A percentile compares a stretch with the other conserved stretches of the same genome.
Evolutionary conservation across 2,113 vertebrate species (phyloP).

Genomic region (Brienomyrus longianalis): DNA sequence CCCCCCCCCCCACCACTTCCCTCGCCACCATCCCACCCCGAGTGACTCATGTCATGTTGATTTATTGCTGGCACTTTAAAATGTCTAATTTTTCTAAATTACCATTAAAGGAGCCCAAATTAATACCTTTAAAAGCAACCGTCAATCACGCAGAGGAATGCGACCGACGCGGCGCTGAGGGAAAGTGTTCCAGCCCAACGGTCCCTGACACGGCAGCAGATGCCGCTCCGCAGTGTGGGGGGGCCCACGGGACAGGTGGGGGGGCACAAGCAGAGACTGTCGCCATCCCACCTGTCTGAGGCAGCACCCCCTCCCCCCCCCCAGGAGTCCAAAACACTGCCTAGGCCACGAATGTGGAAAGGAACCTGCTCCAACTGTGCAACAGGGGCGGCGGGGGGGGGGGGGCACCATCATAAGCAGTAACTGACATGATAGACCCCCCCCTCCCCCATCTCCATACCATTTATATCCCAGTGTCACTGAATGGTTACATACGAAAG

Average conservation of each 20-base stretch:
- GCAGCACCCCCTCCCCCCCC: not conserved
- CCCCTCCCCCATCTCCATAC: not conserved
- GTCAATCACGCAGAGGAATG: slow-evolving; percentile 3
- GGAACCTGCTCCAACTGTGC: not conserved
- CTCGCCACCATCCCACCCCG: not conserved
- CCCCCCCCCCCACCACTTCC: not conserved
- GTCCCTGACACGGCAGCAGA: not conserved
- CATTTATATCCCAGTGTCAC: not conserved
- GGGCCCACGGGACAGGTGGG: not conserved
- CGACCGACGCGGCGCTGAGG: not conserved
- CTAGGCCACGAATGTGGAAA: not conserved
- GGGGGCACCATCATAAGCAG: not conserved
- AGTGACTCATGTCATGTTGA: slow-evolving; percentile 8
- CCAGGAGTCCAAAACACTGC: not conserved
- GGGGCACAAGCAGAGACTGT: not conserved
- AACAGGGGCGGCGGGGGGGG: too few relatives aligned
- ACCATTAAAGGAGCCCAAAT: slow-evolving; percentile 12
- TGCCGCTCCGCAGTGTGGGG: not conserved
- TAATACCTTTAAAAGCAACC: slow-evolving; percentile 14
- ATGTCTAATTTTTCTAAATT: slow-evolving; percentile 20
- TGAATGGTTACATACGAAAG: not conserved
- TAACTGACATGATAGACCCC: not conserved
- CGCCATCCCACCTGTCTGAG: not conserved
- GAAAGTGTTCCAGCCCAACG: not conserved
- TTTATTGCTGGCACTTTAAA: slow-evolving; percentile 9